Base-by-base conservation (phyloP, 1,140 invertebrate species). In the Eufriesea mexicana region DNA sequence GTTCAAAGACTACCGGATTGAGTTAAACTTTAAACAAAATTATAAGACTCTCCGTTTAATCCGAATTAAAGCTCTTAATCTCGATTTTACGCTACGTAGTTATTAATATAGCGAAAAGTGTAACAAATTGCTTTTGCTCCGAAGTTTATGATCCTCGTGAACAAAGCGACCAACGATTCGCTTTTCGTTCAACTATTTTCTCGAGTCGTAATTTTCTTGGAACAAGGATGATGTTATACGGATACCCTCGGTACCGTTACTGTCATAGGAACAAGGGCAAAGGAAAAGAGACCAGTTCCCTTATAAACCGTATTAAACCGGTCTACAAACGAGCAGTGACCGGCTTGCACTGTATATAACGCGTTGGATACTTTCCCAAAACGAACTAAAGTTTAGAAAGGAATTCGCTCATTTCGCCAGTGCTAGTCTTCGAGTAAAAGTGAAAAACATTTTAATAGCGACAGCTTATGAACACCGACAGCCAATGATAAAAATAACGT, bases 341-440 rank as follows among this genome's bases (percentile, higher is more conserved):
- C 70, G 25, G 55, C 67, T 20, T 25, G 28, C 49, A 35, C 6
- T 5, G 76, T 6, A 45, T n/a, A 55, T 28, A n/a, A 51, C 64
- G n/a, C 62, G 23, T n/a, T 20, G 25, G 18, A 5, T 72, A 92
- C 91, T 94, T 94, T 93, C 91, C 74, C 89, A 89, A 91, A 90
- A 89, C 79, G 89, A 91, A 90, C 84, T 89, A 92, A 92, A 78
- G 84, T 92, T 93, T 92, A 91, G 91, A 93, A 93, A 94, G 90
- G 89, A 87, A 82, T 88, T 68, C 78, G 80, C 68, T 87, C 78
- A 85, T 86, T 86, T 47, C 68, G 83, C 85, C 79, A 42, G 45
- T 70, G 68, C 57, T 70, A 84, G 80, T 86, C 89, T 92, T 92
- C 85, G 61, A 92, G 92, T 93, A 94, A 94, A 93, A 93, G 93